Evolutionary conservation across 2,113 vertebrate genomes (phyloP).

Genomic region (Paramisgurnus dabryanus): DNA sequence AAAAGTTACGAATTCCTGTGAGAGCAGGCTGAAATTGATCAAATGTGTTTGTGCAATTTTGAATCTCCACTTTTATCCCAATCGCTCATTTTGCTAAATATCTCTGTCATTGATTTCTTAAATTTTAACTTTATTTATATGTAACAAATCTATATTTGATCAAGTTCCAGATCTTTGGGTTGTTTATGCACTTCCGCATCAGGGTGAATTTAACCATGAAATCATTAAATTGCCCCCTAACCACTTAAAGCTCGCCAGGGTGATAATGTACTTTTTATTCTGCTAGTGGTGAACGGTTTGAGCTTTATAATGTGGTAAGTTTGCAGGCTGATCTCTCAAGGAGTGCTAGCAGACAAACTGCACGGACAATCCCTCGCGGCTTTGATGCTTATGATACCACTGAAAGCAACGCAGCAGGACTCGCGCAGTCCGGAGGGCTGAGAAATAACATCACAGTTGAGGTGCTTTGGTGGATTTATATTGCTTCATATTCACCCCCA

Average conservation of each 20-base stretch:
- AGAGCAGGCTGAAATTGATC: too few species aligned
- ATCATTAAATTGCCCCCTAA: slow-evolving; percentile 17
- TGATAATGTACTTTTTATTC: slow-evolving; percentile 41
- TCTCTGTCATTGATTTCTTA: background rate
- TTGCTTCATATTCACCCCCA: slow-evolving; percentile 33
- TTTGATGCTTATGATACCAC: slow-evolving; percentile 4
- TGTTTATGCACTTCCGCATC: slow-evolving; percentile 28
- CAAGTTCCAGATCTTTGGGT: slow-evolving; percentile 3
- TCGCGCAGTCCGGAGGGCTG: background rate
- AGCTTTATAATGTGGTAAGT: slow-evolving; percentile 37
- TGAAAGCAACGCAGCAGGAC: slow-evolving; percentile 5
- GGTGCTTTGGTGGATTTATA: slow-evolving; percentile 37
- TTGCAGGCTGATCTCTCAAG: slow-evolving; percentile 23
- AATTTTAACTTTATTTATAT: too few species aligned
- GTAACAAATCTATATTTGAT: background rate
- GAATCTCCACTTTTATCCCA: background rate
- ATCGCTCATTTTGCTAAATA: background rate
- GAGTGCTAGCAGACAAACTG: slow-evolving; percentile 34
- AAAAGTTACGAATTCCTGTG: too few species aligned
- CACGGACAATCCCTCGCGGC: slow-evolving; percentile 9
- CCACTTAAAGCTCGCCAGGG: slow-evolving; percentile 29
- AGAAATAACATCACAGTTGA: slow-evolving; percentile 34
- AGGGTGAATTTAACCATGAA: background rate
- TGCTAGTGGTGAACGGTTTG: slow-evolving; percentile 28
- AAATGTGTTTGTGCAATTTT: too few species aligned